Percentiles rank a stretch among this genome's conserved stretches.
These are phyloP conservation scores for Drosophila willistoni DNA, from an alignment of 1,140 invertebrate genomes.

Conservation along the genomic window DNA sequence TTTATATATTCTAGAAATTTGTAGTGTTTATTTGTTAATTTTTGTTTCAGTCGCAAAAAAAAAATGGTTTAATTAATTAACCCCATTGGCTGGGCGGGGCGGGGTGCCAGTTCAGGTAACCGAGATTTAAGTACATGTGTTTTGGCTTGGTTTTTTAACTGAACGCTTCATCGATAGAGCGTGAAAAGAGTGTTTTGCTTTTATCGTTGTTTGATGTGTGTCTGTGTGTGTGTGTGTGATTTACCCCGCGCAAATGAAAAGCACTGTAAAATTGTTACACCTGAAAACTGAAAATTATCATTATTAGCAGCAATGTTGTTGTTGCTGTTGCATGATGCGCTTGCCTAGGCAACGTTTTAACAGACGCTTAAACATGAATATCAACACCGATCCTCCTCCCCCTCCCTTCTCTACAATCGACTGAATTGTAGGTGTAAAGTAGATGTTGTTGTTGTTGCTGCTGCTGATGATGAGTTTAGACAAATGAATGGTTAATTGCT, in stretches of 20 bases:
- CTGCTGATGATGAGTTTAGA: neutral
- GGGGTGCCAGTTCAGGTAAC: neutral
- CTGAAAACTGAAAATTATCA: slow-evolving; percentile 8
- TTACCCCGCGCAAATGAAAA: slow-evolving; percentile 14
- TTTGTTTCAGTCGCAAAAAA: too few species aligned
- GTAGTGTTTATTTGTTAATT: too few species aligned
- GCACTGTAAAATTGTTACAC: slow-evolving; percentile 8
- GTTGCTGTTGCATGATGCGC: neutral
- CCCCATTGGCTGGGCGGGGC: neutral
- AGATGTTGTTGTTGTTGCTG: too few species aligned
- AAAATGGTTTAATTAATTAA: slow-evolving; percentile 16
- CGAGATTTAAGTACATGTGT: slow-evolving; percentile 4
- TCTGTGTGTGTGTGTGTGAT: slow-evolving; percentile 9
- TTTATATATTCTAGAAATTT: too few species aligned
- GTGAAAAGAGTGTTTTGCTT: slow-evolving; percentile 22
- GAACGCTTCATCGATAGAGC: slow-evolving; percentile 21
- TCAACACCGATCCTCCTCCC: neutral
- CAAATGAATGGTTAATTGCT: slow-evolving; percentile 22
- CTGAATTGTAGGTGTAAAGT: neutral
- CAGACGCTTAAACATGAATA: slow-evolving; percentile 18
- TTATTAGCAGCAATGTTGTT: neutral
- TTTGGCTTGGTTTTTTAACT: neutral
- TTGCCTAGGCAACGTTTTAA: slow-evolving; percentile 1
- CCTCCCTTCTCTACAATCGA: neutral
- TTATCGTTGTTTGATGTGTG: neutral